Evolutionary conservation across 2,888 invertebrate genomes (phyloP).

Genomic region (Epinotia bilunana): DNA sequence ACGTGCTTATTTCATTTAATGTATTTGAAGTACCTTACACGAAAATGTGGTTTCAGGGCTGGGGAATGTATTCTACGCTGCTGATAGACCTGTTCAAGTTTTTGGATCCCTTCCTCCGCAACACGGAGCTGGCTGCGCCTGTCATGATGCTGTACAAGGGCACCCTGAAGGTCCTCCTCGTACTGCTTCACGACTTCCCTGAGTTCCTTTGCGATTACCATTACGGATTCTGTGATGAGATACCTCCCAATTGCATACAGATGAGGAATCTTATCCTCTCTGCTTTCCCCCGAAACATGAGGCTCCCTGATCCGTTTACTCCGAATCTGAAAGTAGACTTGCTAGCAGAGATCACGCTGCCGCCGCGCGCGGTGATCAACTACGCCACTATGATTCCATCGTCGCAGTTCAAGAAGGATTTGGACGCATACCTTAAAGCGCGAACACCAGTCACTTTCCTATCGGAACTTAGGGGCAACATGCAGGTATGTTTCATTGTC

Average conservation of each 20-base stretch:
- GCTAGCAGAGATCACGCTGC: slow-evolving; percentile 93
- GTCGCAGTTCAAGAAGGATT: slow-evolving; percentile 95
- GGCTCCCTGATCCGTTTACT: slow-evolving; percentile 99
- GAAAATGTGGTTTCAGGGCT: slow-evolving; percentile 85
- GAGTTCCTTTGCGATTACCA: slow-evolving; percentile 99
- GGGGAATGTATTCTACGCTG: slow-evolving; percentile 98
- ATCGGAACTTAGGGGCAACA: slow-evolving; percentile 94
- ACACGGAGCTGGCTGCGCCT: slow-evolving; percentile 97
- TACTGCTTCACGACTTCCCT: slow-evolving; percentile 99
- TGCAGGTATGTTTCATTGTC: slow-evolving; percentile 85
- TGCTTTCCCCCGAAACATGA: slow-evolving; percentile 99
- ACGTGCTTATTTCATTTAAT: too few species aligned
- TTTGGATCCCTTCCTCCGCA: slow-evolving; percentile 97
- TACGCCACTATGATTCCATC: slow-evolving; percentile 95
- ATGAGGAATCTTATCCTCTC: slow-evolving; percentile 99
- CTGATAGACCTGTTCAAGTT: slow-evolving; percentile 98
- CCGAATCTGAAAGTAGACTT: slow-evolving; percentile 98
- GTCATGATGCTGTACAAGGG: slow-evolving; percentile 98
- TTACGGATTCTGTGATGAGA: slow-evolving; percentile 99
- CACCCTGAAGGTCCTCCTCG: slow-evolving; percentile 96
- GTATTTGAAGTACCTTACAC: background rate
- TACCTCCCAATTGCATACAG: slow-evolving; percentile 99
- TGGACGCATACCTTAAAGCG: slow-evolving; percentile 98
- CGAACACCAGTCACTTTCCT: slow-evolving; percentile 97
- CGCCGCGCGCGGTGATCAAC: slow-evolving; percentile 95